These are phyloP conservation scores for Apodemia duryi DNA, from an alignment of 2,888 invertebrate genomes.

Conservation along the genomic window DNA sequence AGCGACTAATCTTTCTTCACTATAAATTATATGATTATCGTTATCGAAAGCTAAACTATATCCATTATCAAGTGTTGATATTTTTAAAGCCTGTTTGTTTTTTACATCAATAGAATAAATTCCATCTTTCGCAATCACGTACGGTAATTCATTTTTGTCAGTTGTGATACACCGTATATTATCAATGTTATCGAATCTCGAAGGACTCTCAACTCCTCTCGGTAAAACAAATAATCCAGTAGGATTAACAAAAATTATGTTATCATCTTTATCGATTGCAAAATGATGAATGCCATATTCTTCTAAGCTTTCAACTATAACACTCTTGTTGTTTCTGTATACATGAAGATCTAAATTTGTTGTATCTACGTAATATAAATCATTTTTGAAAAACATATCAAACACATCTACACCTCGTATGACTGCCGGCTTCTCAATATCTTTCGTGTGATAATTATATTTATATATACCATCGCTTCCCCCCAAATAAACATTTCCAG, in stretches of 20 bases:
- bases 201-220: conserved; percentile 37
- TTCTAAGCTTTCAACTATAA: conserved; percentile 37
- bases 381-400: conserved; percentile 48
- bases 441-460: conserved; percentile 43
- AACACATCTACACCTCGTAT: conserved; percentile 47
- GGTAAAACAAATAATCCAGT: conserved; percentile 42
- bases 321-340: conserved; percentile 35
- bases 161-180: conserved; percentile 47
- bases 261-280: conserved; percentile 39
- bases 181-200: conserved; percentile 37
- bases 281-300: conserved; percentile 49
- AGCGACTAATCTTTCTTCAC: conserved; percentile 50
- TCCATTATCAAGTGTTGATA: conserved; percentile 43
- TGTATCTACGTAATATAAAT: conserved; percentile 53
- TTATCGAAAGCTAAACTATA: conserved; percentile 54
- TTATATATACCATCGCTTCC: conserved; percentile 56
- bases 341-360: conserved; percentile 43
- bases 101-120: conserved; percentile 44
- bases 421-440: conserved; percentile 41
- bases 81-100: conserved; percentile 37
- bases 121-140: conserved; percentile 49
- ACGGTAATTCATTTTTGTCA: conserved; percentile 41
- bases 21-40: conserved; percentile 51
- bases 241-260: conserved; percentile 46
- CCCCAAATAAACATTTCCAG: conserved; percentile 48